Base-by-base conservation (phyloP, 2,888 invertebrate species). In the Papilio protenor region DNA sequence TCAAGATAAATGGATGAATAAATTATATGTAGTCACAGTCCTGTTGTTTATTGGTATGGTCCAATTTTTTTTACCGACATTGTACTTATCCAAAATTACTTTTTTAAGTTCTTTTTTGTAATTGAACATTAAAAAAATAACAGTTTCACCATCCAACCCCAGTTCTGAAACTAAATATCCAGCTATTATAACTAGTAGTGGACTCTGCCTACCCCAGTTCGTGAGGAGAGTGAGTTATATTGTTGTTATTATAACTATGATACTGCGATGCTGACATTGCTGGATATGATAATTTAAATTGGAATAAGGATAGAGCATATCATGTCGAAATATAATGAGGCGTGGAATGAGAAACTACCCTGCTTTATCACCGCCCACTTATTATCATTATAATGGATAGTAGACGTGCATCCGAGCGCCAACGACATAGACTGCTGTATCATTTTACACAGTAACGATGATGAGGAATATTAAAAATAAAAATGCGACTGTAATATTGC, bases 321-420 rank as follows among this genome's bases (percentile, higher is more conserved):
- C 87, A 88, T 86, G 83, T 84, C 76, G 80, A 70, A 77, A 78
- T 79, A 84, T 90, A 90, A 91, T 89, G 88, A 89, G 87, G 84
- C 85, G 85, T 87, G 84, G 83, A 86, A 89, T 91, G 90, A 92
- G 87, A 91, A 91, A 91, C 88, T 89, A 89, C 87, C 87, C 89
- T 88, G 84, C 86, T 90, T 84, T 85, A 87, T 88, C 88, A 89
- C 85, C 90, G 90, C 90, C 91, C 89, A 90, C 90, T 84, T 84
- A 84, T 85, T 83, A 86, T 21, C 85, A 85, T 81, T 84, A 80
- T 85, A 87, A 87, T 84, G 86, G 85, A 85, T 84, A 76, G 80
- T 82, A 82, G 82, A 83, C 83, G n/a, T 12, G 75, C 76, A 82
- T 84, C 85, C 83, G 79, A 85, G 84, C 84, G 84, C 85, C 84